Percentiles rank a stretch among this genome's conserved stretches.
These are phyloP conservation scores for Dinothrombium tinctorium DNA, from an alignment of 1,140 invertebrate genomes.

Conservation along the genomic window DNA sequence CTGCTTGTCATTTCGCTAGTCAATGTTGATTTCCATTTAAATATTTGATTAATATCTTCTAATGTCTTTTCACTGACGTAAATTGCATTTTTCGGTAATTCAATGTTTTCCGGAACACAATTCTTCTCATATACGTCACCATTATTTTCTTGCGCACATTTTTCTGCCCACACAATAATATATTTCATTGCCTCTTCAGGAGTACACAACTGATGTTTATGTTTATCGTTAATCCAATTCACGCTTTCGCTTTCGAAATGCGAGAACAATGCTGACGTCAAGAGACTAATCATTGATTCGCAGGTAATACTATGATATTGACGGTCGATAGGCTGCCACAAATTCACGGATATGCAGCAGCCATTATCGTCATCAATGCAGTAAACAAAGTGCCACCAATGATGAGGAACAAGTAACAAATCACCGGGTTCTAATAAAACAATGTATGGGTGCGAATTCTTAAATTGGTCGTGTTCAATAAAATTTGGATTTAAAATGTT, in stretches of 20 bases:
- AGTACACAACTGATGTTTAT: background rate
- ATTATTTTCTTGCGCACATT: background rate
- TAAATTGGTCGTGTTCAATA: constrained; percentile 19
- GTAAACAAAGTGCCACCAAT: constrained; percentile 35
- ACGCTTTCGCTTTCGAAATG: constrained; percentile 16
- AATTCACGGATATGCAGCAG: constrained; percentile 9
- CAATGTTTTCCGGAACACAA: background rate
- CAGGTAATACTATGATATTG: too few relatives aligned
- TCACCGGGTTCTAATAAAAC: constrained; percentile 29
- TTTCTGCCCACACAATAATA: background rate
- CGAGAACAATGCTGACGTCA: constrained; percentile 11
- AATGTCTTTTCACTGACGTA: background rate
- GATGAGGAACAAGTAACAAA: constrained; percentile 33
- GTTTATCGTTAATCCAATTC: background rate
- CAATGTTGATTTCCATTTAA: background rate
- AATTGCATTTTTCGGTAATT: background rate
- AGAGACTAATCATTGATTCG: background rate
- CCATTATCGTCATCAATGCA: constrained; percentile 5
- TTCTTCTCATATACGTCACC: background rate
- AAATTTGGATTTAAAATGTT: constrained; percentile 37
- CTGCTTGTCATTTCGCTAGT: background rate
- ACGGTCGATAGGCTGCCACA: constrained; percentile 1
- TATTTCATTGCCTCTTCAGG: background rate
- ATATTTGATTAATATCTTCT: background rate
- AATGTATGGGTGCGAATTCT: constrained; percentile 22